A percentile compares a stretch with the other conserved stretches of the same genome.
These are phyloP conservation scores for Syrphus vitripennis DNA, from an alignment of 2,888 invertebrate species.

Conservation along the genomic window DNA sequence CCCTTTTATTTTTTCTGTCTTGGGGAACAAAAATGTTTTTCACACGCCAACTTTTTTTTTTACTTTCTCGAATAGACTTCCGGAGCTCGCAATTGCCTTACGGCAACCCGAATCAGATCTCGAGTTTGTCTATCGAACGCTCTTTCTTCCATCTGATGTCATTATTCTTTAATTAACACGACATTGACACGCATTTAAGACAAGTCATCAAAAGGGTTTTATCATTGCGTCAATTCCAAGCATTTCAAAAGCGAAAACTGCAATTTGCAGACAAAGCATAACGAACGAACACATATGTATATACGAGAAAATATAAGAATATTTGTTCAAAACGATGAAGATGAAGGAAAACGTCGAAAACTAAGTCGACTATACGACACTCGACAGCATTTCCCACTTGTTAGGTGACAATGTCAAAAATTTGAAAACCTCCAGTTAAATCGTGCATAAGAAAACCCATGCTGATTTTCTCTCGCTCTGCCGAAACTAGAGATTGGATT, in stretches of 20 bases:
- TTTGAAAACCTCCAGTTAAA: constrained; percentile 53
- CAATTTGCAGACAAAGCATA: constrained; percentile 32
- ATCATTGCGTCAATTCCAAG: not conserved
- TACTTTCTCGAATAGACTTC: too few relatives aligned
- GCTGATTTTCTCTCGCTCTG: not conserved
- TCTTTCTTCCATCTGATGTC: not conserved
- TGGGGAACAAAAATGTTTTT: too few relatives aligned
- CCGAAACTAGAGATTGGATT: constrained; percentile 4
- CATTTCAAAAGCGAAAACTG: constrained; percentile 4
- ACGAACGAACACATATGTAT: not conserved
- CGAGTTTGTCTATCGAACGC: not conserved
- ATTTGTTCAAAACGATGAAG: not conserved
- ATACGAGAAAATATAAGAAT: not conserved
- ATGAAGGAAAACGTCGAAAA: not conserved
- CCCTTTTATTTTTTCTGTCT: too few relatives aligned
- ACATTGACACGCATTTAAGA: not conserved
- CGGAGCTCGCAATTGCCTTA: too few relatives aligned
- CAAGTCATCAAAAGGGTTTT: not conserved
- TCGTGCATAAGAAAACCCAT: constrained; percentile 31
- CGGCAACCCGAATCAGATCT: too few relatives aligned
- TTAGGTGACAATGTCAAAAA: constrained; percentile 57
- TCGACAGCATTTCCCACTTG: constrained; percentile 39
- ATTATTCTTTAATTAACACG: constrained; percentile 22
- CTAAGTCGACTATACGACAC: not conserved
- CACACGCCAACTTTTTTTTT: too few relatives aligned